Percentiles rank a stretch among this genome's conserved stretches.
Conservation (phyloP, 2,113 vertebrate genomes). For the Geococcyx californianus region DNA sequence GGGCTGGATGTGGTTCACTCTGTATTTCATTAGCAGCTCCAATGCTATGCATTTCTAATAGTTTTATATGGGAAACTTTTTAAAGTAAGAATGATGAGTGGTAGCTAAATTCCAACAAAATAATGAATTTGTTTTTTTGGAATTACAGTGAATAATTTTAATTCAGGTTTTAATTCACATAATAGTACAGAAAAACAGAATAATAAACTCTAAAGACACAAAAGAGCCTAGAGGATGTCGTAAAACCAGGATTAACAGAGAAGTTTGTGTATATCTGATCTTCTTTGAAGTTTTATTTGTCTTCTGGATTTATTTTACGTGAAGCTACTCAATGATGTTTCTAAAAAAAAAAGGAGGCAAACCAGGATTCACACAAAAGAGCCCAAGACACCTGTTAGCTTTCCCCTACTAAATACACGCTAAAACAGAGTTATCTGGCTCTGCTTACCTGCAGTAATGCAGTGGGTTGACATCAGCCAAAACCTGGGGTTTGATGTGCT, state of each 20-base stretch:
- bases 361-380: background rate
- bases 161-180: background rate
- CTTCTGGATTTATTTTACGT: background rate
- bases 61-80: background rate
- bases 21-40: background rate
- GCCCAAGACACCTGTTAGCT: background rate
- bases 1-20: background rate
- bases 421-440: background rate
- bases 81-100: background rate
- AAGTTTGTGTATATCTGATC: background rate
- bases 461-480: constrained; percentile 30
- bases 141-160: background rate
- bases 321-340: background rate
- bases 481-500: constrained; percentile 46
- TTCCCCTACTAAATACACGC: background rate
- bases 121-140: background rate
- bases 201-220: background rate
- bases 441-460: constrained; percentile 59
- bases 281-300: background rate
- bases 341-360: background rate
- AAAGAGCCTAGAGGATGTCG: background rate
- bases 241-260: background rate
- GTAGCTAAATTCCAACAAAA: background rate
- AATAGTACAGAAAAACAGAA: background rate
- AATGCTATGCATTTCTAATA: background rate